Evolutionary conservation across 2,888 invertebrate species (phyloP).

Genomic region (Steinernema scapterisci): DNA sequence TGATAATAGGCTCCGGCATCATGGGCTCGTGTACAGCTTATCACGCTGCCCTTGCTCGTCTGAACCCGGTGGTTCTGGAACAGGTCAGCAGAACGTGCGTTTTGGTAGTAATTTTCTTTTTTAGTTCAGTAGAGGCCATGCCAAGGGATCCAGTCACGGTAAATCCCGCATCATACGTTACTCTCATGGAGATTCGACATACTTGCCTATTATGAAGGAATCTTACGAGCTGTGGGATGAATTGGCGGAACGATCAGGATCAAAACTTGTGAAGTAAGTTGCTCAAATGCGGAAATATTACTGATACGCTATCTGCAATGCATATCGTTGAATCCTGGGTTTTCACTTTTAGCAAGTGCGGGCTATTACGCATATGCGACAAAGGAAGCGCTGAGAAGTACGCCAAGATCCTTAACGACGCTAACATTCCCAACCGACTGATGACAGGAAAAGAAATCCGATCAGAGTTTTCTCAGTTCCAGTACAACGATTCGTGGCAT

Average conservation of each 20-base stretch:
- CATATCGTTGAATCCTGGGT: not conserved
- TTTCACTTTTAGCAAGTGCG: not conserved
- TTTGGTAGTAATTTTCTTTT: not conserved
- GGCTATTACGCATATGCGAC: not conserved
- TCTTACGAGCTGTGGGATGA: not conserved
- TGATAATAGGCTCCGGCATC: not conserved
- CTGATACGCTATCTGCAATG: not conserved
- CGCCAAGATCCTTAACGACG: not conserved
- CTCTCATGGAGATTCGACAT: not conserved
- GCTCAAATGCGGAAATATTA: not conserved
- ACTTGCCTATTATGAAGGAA: not conserved
- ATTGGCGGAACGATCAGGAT: not conserved
- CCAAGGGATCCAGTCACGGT: not conserved
- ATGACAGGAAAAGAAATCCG: not conserved
- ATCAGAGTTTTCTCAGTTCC: not conserved
- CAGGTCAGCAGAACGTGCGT: not conserved
- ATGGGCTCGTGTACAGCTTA: not conserved
- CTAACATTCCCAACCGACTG: not conserved
- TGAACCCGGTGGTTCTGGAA: not conserved
- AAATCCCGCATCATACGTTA: not conserved
- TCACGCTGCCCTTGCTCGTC: not conserved
- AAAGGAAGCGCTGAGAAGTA: not conserved
- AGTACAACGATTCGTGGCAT: not conserved
- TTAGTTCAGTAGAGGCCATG: not conserved
- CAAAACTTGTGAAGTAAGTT: not conserved